A percentile compares a stretch with the other conserved stretches of the same genome.
phyloP scores from a whole-genome alignment of 2,113 vertebrate genomes.

The Gasterosteus aculeatus region DNA sequence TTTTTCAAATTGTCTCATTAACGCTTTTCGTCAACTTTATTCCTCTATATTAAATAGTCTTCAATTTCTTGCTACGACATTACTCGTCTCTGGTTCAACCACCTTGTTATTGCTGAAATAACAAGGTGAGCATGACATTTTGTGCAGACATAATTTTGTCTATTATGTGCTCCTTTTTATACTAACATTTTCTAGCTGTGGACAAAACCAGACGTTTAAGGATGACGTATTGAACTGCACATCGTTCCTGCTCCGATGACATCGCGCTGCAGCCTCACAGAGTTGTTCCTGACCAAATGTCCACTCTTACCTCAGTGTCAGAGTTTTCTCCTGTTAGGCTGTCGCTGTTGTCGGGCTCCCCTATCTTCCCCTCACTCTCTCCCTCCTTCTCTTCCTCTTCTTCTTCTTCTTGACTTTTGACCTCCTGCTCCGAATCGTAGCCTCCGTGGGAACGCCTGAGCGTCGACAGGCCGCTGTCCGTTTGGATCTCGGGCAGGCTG shows the following conservation, averaged over 20 bases:
- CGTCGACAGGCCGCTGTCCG: slow-evolving; percentile 95
- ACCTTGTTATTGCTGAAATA: no score
- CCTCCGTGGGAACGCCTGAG: slow-evolving; percentile 88
- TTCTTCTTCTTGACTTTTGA: slow-evolving; percentile 76
- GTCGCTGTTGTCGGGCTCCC: slow-evolving; percentile 68
- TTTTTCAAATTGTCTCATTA: no score
- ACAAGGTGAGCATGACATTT: no score
- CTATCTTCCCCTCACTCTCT: slow-evolving; percentile 6
- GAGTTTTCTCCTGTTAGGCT: slow-evolving; percentile 82
- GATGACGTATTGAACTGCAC: neutral
- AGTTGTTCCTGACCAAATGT: neutral
- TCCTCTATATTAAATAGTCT: no score
- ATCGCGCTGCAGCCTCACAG: neutral
- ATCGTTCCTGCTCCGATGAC: neutral
- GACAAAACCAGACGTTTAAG: neutral
- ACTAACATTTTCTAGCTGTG: neutral
- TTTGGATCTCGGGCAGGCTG: slow-evolving; percentile 89
- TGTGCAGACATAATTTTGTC: neutral
- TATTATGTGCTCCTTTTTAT: neutral
- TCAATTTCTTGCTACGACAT: no score
- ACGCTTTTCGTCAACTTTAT: no score
- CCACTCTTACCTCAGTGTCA: slow-evolving; percentile 80
- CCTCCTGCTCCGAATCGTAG: slow-evolving; percentile 91
- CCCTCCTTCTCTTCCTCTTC: slow-evolving; percentile 27
- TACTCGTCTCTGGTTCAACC: no score